Evolutionary conservation across 2,113 vertebrate genomes (phyloP), one percentile per base, ranked within the genome.

Genomic region (Pardalotus punctatus): DNA sequence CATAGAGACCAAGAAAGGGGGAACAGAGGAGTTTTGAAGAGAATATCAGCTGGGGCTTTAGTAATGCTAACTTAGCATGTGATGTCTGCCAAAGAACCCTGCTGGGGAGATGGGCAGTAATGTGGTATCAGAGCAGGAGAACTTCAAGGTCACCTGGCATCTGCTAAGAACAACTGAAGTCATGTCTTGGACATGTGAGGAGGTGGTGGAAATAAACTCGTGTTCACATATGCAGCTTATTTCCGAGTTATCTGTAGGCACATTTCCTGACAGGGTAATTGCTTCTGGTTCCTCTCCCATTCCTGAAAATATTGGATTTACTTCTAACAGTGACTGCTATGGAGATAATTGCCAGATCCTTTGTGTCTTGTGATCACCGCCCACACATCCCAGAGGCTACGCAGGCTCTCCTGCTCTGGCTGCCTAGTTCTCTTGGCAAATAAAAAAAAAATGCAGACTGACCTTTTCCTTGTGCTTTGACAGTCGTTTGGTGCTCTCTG

Each of bases 111-210:
- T 0, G 0, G 66, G 48, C 45, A 53, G 22, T n/a, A 5, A 22
- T 5, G 40, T 29, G 25, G 5, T 29, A 4, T 15, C 48, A 57
- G 56, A 19, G 27, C 58, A 9, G 4, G 36, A 83, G 22, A 57
- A 58, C 58, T 36, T 29, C 0, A 0, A 73, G 54, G 65, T 64
- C 17, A 1, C n/a, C 27, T 4, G 4, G 25, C 0, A 0, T 58
- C 79, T 61, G 45, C 31, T 11, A 29, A 5, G 6, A 62, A 22
- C 0, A 0, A 12, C 45, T 36, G 78, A 70, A 71, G 57, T 56
- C 9, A 0, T 4, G 0, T 47, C 53, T 79, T 6, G 1, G 43
- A 35, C 1, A 0, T 16, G 3, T 51, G 48, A 64, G 45, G 27
- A 71, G 0, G 2, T 40, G 23, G 36, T 51, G 50, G 64, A 45